Evolutionary conservation across 1,140 invertebrate species (phyloP), one percentile per base, ranked within the genome.

Genomic region (Augochlora pura): DNA sequence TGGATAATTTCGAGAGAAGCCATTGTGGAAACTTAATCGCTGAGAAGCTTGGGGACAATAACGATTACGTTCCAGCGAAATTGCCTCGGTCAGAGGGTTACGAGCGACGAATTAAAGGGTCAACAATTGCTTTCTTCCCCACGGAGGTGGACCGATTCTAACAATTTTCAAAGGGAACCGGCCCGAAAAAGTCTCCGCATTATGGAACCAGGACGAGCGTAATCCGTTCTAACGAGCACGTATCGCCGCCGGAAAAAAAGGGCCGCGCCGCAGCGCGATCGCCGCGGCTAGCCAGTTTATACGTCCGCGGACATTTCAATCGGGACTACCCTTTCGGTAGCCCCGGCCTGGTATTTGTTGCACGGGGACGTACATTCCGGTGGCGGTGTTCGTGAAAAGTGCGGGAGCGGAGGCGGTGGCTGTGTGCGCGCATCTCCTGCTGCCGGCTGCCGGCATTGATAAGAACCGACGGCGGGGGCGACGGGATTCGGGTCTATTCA

Each of bases 161-260:
- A 54, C 21, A 54, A n/a, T 54, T n/a, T 54, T 18, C 5, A n/a
- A 54, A 54, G 18, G 21, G n/a, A 57, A n/a, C 54, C 1, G 16
- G n/a, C 0, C 54, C 21, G 21, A n/a, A 9, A 54, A 54, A 57
- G 54, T n/a, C 21, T n/a, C 2, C 54, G 18, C 54, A n/a, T 57
- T 57, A n/a, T 57, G 54, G 9, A n/a, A n/a, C 52, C 6, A 4
- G 49, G 49, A 14, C 49, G n/a, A 6, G 7, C 54, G 54, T 57
- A 57, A 57, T 57, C 54, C 21, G 54, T 57, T 57, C 54, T 57
- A 57, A 57, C 54, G 54, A 57, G 54, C 8, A 57, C 54, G n/a
- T 57, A 57, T 57, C n/a, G 54, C 54, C 7, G n/a, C 2, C 5
- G 4, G 4, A 32, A n/a, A 57, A 57, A 57, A 21, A 7, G n/a